A percentile compares a stretch with the other conserved stretches of the same genome.
Conservation (phyloP, 2,113 vertebrate genomes). For the Anguilla japonica region DNA sequence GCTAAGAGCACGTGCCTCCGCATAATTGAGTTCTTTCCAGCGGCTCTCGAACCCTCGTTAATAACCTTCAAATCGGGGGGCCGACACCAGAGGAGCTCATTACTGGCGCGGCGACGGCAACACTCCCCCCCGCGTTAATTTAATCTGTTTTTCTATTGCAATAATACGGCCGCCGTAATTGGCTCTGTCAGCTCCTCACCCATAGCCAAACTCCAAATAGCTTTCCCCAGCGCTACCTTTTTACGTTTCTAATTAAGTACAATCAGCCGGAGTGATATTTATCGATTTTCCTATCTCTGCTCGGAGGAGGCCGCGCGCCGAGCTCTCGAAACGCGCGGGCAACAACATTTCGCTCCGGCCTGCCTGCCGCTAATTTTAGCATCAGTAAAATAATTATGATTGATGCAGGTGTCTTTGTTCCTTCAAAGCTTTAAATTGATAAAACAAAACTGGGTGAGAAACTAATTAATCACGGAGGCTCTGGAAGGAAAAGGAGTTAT, state of each 20-base stretch:
- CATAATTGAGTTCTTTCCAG: slow-evolving; percentile 3
- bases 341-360: slow-evolving; percentile 30
- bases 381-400: slow-evolving; percentile 70
- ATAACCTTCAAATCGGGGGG: slow-evolving; percentile 40
- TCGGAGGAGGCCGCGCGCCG: slow-evolving; percentile 57
- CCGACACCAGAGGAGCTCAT: slow-evolving; percentile 24
- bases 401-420: slow-evolving; percentile 65
- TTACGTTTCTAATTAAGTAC: slow-evolving; percentile 70
- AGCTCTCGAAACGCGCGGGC: slow-evolving; percentile 17
- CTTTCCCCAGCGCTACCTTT: slow-evolving; percentile 54
- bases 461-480: slow-evolving; percentile 60
- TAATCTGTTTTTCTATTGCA: slow-evolving; percentile 60
- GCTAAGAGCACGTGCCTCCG: slow-evolving; percentile 15
- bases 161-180: slow-evolving; percentile 65
- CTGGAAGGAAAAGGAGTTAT: slow-evolving; percentile 51
- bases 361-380: slow-evolving; percentile 59
- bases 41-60: slow-evolving; percentile 5
- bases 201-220: slow-evolving; percentile 62
- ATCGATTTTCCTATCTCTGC: slow-evolving; percentile 63
- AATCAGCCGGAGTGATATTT: slow-evolving; percentile 73
- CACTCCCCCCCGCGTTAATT: slow-evolving; percentile 43
- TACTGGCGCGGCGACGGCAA: slow-evolving; percentile 25
- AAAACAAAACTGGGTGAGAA: slow-evolving; percentile 48
- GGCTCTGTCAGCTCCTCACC: slow-evolving; percentile 63
- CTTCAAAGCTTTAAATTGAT: slow-evolving; percentile 60